A percentile compares a stretch with the other conserved stretches of the same genome.
These are phyloP conservation scores for Drosophila mimica DNA, from an alignment of 2,888 invertebrate genomes.

Conservation along the genomic window DNA sequence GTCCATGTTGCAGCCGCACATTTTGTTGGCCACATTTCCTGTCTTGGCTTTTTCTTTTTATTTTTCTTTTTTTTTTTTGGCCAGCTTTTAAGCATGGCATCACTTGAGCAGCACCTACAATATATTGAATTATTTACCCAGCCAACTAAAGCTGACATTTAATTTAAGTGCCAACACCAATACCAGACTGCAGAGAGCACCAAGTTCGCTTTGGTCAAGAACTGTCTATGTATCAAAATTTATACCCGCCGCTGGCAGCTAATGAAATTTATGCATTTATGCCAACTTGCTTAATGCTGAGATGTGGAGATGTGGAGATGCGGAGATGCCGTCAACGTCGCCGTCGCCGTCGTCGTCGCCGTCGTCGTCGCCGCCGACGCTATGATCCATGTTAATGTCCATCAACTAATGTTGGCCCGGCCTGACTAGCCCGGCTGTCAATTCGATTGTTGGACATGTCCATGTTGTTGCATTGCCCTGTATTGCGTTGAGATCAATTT, in stretches of 20 bases:
- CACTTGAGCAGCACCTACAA: constrained; percentile 40
- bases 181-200: constrained; percentile 9
- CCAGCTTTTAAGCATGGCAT: constrained; percentile 21
- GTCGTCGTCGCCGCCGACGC: constrained; percentile 15
- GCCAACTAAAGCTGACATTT: constrained; percentile 72
- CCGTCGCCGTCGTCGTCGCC: background rate
- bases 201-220: constrained; percentile 14
- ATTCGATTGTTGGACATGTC: constrained; percentile 81
- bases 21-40: constrained; percentile 64
- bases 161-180: constrained; percentile 77
- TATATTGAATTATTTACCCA: constrained; percentile 69
- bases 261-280: constrained; percentile 83
- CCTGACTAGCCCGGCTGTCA: constrained; percentile 66
- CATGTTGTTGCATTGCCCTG: constrained; percentile 57
- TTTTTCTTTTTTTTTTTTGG: background rate
- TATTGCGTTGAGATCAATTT: constrained; percentile 75
- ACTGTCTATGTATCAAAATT: constrained; percentile 51
- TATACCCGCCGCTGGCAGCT: constrained; percentile 51
- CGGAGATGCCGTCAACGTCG: constrained; percentile 26
- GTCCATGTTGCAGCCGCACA: constrained; percentile 22
- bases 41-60: constrained; percentile 2
- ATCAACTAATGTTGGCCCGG: constrained; percentile 64
- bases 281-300: constrained; percentile 56
- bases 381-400: constrained; percentile 82
- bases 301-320: constrained; percentile 18